These are phyloP conservation scores for Lycocerus yunnanus DNA, from an alignment of 2,888 invertebrate species.

Conservation along the genomic window DNA sequence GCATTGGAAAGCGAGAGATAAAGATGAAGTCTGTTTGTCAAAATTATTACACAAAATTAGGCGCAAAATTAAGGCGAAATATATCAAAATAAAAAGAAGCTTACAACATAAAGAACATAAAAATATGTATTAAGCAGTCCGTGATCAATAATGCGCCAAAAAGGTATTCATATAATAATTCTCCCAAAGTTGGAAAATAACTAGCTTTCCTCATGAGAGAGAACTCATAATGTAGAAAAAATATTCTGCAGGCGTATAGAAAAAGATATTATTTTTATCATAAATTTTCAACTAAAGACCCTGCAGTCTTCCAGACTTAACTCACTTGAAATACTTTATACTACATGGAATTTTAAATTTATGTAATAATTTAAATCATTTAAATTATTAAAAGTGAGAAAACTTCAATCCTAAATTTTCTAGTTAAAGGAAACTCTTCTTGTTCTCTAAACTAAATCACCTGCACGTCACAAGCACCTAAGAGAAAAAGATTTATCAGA, in stretches of 20 bases:
- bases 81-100: neutral
- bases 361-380: constrained; percentile 14
- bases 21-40: constrained; percentile 4
- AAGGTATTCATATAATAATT: constrained; percentile 29
- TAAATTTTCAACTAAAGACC: constrained; percentile 28
- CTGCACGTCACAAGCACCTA: constrained; percentile 7
- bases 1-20: constrained; percentile 13
- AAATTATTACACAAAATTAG: constrained; percentile 5
- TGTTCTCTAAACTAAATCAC: constrained; percentile 9
- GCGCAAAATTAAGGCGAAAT: constrained; percentile 1
- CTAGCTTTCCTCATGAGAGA: constrained; percentile 30
- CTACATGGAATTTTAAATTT: constrained; percentile 25
- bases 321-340: constrained; percentile 25
- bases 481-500: constrained; percentile 13
- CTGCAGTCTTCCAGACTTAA: constrained; percentile 18
- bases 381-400: neutral
- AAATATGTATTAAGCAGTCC: neutral
- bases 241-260: constrained; percentile 30
- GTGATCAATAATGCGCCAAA: constrained; percentile 22
- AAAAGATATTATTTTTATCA: constrained; percentile 32
- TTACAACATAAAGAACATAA: neutral
- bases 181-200: constrained; percentile 29
- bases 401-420: neutral
- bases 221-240: constrained; percentile 30
- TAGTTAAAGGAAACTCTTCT: neutral